Conservation (phyloP, 2,113 vertebrate species). For the Mixornis gularis region DNA sequence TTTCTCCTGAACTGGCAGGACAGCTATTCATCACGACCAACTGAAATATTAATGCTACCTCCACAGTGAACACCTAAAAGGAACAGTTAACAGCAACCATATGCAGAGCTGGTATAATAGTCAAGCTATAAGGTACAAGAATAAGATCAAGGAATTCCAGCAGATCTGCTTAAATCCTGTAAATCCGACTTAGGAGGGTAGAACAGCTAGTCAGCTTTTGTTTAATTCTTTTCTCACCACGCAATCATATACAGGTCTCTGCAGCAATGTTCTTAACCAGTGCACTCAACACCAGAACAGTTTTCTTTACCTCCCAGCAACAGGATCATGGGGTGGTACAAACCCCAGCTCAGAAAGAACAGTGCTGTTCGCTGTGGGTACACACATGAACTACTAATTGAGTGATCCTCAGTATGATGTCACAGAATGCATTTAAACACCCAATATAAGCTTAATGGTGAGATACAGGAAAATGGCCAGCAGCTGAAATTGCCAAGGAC, state of each 20-base stretch:
- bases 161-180: slow-evolving; percentile 51
- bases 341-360: background rate
- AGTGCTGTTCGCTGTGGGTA: background rate
- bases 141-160: slow-evolving; percentile 57
- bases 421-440: background rate
- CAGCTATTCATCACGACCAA: background rate
- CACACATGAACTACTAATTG: background rate
- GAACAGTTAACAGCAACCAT: background rate
- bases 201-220: slow-evolving; percentile 51
- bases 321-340: background rate
- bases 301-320: background rate
- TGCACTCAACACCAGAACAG: background rate
- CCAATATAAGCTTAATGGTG: background rate
- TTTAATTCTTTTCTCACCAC: slow-evolving; percentile 18
- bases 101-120: background rate
- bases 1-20: background rate
- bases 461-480: background rate
- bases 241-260: background rate
- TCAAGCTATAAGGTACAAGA: background rate
- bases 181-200: slow-evolving; percentile 47
- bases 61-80: background rate
- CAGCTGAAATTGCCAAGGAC: background rate
- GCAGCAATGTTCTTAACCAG: background rate
- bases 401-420: fast-evolving
- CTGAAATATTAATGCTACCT: background rate